These are phyloP conservation scores for Stylophora pistillata DNA, from an alignment of 64 coral and sea anemone species.

Conservation along the genomic window DNA sequence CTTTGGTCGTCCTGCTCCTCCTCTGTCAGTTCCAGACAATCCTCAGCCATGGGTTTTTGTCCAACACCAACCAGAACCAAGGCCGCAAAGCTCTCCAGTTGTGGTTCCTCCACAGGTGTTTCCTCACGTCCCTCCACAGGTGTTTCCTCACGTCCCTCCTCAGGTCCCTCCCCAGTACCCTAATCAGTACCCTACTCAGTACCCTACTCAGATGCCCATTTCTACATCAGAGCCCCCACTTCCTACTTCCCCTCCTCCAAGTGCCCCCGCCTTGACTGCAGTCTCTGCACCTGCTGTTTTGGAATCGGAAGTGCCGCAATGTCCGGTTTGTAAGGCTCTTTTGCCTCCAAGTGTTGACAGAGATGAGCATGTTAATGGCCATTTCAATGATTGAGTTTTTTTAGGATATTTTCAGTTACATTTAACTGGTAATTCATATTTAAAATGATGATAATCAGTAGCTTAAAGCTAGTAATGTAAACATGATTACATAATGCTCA, in stretches of 20 bases:
- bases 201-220: not conserved
- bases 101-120: not conserved
- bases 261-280: not conserved
- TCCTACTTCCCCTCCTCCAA: not conserved
- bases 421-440: not conserved
- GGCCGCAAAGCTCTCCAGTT: not conserved
- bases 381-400: conserved; percentile 4
- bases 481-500: not conserved
- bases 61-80: not conserved
- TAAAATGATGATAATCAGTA: not conserved
- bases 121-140: too few species aligned
- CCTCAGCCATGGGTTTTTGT: conserved; percentile 6
- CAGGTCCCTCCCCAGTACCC: not conserved
- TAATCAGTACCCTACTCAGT: too few species aligned
- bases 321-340: conserved; percentile 41
- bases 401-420: not conserved
- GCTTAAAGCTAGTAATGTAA: not conserved
- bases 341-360: conserved; percentile 20
- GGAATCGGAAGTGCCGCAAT: not conserved
- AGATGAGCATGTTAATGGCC: conserved; percentile 42
- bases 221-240: not conserved
- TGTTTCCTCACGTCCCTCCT: not conserved
- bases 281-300: too few species aligned
- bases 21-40: not conserved
- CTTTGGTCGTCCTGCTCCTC: not conserved